These are phyloP conservation scores for Andricus grossulariae DNA, from an alignment of 1,140 invertebrate genomes.

Conservation along the genomic window DNA sequence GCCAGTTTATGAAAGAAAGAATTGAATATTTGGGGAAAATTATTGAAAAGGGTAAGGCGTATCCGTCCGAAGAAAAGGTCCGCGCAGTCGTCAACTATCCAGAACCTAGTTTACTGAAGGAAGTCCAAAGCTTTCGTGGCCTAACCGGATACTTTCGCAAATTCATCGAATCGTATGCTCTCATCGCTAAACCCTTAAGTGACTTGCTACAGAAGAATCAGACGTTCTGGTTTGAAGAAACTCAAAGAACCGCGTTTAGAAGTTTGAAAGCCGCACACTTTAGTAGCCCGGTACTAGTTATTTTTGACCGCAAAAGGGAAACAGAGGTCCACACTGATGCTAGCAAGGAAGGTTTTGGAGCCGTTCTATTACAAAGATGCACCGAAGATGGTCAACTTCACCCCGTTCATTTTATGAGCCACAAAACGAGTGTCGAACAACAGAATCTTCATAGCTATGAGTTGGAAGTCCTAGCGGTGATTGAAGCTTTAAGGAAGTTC, in stretches of 20 bases:
- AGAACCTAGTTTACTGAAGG: slow-evolving; percentile 30
- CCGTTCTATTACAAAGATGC: slow-evolving; percentile 36
- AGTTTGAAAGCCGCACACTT: slow-evolving; percentile 39
- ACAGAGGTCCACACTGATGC: slow-evolving; percentile 66
- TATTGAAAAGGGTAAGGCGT: slow-evolving; percentile 35
- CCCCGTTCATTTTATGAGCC: slow-evolving; percentile 30
- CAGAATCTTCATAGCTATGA: slow-evolving; percentile 45
- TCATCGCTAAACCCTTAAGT: slow-evolving; percentile 39
- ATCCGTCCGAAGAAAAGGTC: slow-evolving; percentile 25
- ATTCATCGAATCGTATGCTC: slow-evolving; percentile 34
- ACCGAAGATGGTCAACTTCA: slow-evolving; percentile 37
- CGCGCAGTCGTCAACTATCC: slow-evolving; percentile 34
- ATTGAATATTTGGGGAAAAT: slow-evolving; percentile 39
- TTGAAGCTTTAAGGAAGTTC: slow-evolving; percentile 56
- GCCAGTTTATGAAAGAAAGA: slow-evolving; percentile 16
- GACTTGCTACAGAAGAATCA: slow-evolving; percentile 37
- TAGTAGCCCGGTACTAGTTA: slow-evolving; percentile 60
- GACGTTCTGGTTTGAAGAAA: slow-evolving; percentile 35
- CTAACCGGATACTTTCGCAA: slow-evolving; percentile 37
- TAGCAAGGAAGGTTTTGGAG: slow-evolving; percentile 24
- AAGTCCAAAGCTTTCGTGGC: slow-evolving; percentile 41
- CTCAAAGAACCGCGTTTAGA: slow-evolving; percentile 42
- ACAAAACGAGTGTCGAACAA: slow-evolving; percentile 35
- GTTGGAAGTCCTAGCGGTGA: slow-evolving; percentile 51
- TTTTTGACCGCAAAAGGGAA: slow-evolving; percentile 56